Percentiles rank a stretch among this genome's conserved stretches.
Evolutionary conservation across 2,797 vertebrate species (phyloP).

Genomic region (Garrulus glandarius): DNA sequence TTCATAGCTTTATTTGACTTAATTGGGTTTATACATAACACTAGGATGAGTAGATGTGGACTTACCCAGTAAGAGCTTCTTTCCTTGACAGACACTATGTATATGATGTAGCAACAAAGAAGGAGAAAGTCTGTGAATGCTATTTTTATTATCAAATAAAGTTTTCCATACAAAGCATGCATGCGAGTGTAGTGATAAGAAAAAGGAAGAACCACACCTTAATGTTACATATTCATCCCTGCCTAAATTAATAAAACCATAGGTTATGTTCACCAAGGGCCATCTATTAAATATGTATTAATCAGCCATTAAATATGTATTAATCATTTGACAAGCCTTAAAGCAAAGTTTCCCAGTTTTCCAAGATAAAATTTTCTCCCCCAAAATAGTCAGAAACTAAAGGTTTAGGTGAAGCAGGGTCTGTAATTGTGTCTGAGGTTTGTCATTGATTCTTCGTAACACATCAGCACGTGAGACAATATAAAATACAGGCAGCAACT

Average conservation of each 20-base stretch:
- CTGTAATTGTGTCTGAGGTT: not conserved
- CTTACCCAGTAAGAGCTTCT: constrained; percentile 87
- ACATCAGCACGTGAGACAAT: rapidly evolving
- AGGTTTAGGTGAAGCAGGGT: not conserved
- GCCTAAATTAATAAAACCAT: not conserved
- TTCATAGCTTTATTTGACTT: constrained; percentile 99
- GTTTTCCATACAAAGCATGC: constrained; percentile 90
- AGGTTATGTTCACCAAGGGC: not conserved
- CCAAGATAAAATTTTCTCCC: not conserved
- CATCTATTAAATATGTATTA: not conserved
- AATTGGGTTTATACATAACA: constrained; percentile 89
- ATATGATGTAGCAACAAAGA: constrained; percentile 90
- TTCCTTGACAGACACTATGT: constrained; percentile 92
- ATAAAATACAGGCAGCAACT: not conserved
- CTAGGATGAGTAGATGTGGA: constrained; percentile 92
- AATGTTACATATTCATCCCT: not conserved
- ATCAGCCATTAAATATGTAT: not conserved
- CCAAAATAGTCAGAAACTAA: not conserved
- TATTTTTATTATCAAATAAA: constrained; percentile 99
- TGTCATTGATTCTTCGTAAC: not conserved
- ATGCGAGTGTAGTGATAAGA: constrained; percentile 68
- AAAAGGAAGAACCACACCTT: constrained; percentile 44
- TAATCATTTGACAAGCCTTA: not conserved
- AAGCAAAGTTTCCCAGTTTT: not conserved
- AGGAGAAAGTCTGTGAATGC: constrained; percentile 94